A percentile compares a stretch with the other conserved stretches of the same genome.
Evolutionary conservation across 2,113 vertebrate genomes (phyloP).

Genomic region (Engraulis encrasicolus): DNA sequence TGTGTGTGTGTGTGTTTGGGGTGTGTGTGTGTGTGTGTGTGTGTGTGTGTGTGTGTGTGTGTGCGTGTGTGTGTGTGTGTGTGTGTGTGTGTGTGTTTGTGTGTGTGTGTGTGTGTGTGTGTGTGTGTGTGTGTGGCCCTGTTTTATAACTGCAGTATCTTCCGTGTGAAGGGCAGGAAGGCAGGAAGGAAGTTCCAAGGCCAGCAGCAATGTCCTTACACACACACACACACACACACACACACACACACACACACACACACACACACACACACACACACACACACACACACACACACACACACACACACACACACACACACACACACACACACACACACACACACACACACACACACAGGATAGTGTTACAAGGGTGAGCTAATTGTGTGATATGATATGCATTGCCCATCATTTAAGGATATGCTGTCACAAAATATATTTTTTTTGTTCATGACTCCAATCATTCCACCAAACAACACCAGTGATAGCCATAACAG

Average conservation of each 20-base stretch:
- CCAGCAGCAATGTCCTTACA: conserved; percentile 51
- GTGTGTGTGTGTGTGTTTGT: not conserved
- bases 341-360: no score
- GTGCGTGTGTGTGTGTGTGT: not conserved
- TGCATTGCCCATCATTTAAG: not conserved
- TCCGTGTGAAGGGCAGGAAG: conserved; percentile 65
- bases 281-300: no score
- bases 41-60: not conserved
- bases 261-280: no score
- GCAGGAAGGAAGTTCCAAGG: conserved; percentile 66
- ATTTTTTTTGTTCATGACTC: no score
- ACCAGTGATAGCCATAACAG: not conserved
- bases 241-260: no score
- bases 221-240: no score
- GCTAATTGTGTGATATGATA: not conserved
- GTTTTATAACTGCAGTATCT: conserved; percentile 68
- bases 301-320: no score
- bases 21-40: not conserved
- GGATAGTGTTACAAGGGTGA: no score
- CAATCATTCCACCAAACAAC: not conserved
- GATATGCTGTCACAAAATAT: not conserved
- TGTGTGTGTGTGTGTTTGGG: no score
- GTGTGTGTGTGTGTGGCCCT: conserved; percentile 38
- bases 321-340: no score
- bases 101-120: not conserved